Percentiles rank a stretch among this genome's conserved stretches.
Evolutionary conservation across 2,113 vertebrate genomes (phyloP).

Genomic region (Scophthalmus maximus): DNA sequence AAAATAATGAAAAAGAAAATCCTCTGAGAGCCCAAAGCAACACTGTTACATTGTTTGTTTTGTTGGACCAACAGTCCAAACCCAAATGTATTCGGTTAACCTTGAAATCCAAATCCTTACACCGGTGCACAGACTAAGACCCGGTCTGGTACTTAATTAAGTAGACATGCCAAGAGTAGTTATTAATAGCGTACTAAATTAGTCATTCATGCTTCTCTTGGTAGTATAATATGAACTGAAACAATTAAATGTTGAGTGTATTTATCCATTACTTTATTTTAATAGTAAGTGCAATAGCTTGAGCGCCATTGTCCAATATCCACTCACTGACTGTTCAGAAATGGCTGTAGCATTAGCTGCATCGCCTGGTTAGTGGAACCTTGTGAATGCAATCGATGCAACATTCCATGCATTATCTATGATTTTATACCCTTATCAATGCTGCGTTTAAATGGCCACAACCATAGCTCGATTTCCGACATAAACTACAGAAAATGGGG

Average conservation of each 20-base stretch:
- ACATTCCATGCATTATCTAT: not conserved
- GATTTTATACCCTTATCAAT: not conserved
- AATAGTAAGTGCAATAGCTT: not conserved
- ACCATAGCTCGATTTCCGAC: too few species aligned
- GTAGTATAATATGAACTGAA: constrained; percentile 4
- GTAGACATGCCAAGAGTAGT: not conserved
- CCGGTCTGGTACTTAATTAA: not conserved
- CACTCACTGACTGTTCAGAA: not conserved
- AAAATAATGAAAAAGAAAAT: not conserved
- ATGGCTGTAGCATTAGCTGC: not conserved
- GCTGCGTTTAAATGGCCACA: too few species aligned
- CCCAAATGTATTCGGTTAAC: not conserved
- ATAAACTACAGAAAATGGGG: too few species aligned
- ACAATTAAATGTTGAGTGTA: not conserved
- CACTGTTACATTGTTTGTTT: not conserved
- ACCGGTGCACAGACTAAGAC: not conserved
- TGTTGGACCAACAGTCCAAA: not conserved
- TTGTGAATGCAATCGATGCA: not conserved
- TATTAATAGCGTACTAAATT: constrained; percentile 3
- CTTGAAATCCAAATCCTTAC: not conserved
- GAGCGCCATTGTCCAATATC: not conserved
- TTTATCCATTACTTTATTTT: not conserved
- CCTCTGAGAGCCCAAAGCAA: not conserved
- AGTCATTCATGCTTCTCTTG: not conserved
- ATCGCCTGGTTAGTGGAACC: too few species aligned